Base-by-base conservation (phyloP, 2,888 invertebrate species). In the Meandrusa payeni region DNA sequence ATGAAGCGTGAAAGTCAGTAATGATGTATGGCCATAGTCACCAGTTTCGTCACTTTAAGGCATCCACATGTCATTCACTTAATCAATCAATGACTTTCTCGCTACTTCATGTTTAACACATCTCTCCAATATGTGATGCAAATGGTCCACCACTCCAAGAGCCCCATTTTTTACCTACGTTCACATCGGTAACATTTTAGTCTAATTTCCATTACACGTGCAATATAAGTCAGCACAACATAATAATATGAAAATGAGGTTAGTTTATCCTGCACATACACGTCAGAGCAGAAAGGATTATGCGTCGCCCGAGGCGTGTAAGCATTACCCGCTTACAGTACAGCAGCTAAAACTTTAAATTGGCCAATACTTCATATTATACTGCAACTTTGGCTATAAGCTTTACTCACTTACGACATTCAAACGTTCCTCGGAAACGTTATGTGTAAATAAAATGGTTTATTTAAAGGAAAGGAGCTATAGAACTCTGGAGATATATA, bases 331-430 rank as follows among this genome's bases (percentile, higher is more conserved):
- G 28, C 39, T 32, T 6, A 22, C 37, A 34, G 24, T 29, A 19
- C 19, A 38, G 28, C 27, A 44, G 38, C 38, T 41, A 37, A 56
- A 64, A 64, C 61, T 61, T 61, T 61, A 61, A 61, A 60, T 61
- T 57, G 55, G 58, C 55, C 50, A 54, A 61, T 61, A 57, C 48
- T 52, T 55, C 43, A 47, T 28, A 29, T 19, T 38, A 31, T 12
- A 41, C 42, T 39, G 39, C 45, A 39, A 39, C 36, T 41, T 43
- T 9, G 22, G 37, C 33, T 39, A 28, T 23, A 39, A 33, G 20
- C 44, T 44, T 15, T 28, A 28, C 28, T 44, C 28, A 39, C 39
- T 39, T 39, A 39, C 5, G 27, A 27, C 23, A 17, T 39, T 39
- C 28, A 33, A n/a, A 33, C 23, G 15, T 33, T 39, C 11, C 34